A percentile compares a stretch with the other conserved stretches of the same genome.
These are phyloP conservation scores for Lepetodrilus schrolli DNA, from an alignment of 2,888 invertebrate genomes.

Conservation along the genomic window DNA sequence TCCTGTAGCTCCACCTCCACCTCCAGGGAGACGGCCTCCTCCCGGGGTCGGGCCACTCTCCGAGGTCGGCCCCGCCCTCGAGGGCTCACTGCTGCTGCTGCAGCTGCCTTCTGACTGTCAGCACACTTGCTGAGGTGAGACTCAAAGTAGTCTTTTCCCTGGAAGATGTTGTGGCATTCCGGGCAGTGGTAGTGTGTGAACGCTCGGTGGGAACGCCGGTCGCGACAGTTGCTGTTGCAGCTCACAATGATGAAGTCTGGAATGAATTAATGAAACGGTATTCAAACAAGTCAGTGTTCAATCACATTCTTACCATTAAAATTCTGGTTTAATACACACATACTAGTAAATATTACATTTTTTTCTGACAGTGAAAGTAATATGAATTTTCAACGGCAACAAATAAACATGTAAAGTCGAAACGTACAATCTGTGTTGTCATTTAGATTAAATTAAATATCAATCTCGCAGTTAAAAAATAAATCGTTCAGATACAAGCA, in stretches of 20 bases:
- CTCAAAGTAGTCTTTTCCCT: conserved; percentile 46
- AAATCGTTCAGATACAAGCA: no score
- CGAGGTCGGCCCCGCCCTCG: not conserved
- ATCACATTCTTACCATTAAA: not conserved
- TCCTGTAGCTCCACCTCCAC: not conserved
- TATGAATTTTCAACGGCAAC: no score
- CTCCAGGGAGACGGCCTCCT: not conserved
- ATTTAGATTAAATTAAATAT: no score
- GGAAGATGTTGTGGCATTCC: conserved; percentile 48
- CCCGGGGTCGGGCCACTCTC: not conserved
- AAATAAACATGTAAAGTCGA: no score
- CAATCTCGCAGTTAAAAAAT: no score
- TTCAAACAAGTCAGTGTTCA: no score
- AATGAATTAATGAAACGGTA: no score
- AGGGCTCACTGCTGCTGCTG: not conserved
- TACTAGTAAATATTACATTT: no score
- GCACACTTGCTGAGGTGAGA: conserved; percentile 51
- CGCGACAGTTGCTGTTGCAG: conserved; percentile 26
- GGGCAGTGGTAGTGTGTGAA: conserved; percentile 56
- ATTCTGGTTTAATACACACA: not conserved
- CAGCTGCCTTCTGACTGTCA: conserved; percentile 38
- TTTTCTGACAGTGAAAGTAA: no score
- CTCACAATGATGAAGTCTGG: not conserved
- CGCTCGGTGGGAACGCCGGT: not conserved
- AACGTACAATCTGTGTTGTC: no score